Percentiles rank a stretch among this genome's conserved stretches.
Evolutionary conservation across 1,140 invertebrate species (phyloP).

Genomic region (Popillia japonica): DNA sequence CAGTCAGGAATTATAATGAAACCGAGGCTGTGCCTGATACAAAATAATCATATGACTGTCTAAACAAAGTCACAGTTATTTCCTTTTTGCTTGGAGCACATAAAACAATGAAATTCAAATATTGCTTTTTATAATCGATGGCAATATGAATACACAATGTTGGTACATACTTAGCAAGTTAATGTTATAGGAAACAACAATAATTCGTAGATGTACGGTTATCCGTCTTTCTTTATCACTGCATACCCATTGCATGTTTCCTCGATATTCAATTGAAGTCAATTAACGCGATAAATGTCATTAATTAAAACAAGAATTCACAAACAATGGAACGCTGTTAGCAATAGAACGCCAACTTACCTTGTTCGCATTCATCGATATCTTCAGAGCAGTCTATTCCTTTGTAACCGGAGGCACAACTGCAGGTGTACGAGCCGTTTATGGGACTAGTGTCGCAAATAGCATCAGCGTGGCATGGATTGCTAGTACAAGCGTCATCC

Average conservation of each 20-base stretch:
- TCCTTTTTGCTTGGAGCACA: neutral
- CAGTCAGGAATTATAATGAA: neutral
- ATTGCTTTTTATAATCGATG: neutral
- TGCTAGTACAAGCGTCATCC: slow-evolving; percentile 96
- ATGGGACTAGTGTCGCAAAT: slow-evolving; percentile 96
- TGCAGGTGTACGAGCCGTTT: slow-evolving; percentile 92
- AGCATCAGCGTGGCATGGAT: slow-evolving; percentile 92
- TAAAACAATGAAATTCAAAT: neutral
- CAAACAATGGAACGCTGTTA: slow-evolving; percentile 21
- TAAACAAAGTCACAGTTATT: neutral
- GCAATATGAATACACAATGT: neutral
- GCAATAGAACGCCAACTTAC: slow-evolving; percentile 63
- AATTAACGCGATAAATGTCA: neutral
- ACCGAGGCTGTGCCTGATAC: neutral
- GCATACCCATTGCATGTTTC: neutral
- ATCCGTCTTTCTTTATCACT: neutral
- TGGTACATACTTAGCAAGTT: too few relatives aligned
- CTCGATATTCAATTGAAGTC: slow-evolving; percentile 7
- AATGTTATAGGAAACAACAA: neutral
- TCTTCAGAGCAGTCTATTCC: slow-evolving; percentile 92
- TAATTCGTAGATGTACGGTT: neutral
- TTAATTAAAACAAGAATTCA: slow-evolving; percentile 16
- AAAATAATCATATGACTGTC: neutral
- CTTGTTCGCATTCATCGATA: slow-evolving; percentile 95
- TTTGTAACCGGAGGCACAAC: slow-evolving; percentile 90